These are phyloP conservation scores for Peromyscus polionotus DNA, from an alignment of 2,113 vertebrate genomes.

Conservation along the genomic window DNA sequence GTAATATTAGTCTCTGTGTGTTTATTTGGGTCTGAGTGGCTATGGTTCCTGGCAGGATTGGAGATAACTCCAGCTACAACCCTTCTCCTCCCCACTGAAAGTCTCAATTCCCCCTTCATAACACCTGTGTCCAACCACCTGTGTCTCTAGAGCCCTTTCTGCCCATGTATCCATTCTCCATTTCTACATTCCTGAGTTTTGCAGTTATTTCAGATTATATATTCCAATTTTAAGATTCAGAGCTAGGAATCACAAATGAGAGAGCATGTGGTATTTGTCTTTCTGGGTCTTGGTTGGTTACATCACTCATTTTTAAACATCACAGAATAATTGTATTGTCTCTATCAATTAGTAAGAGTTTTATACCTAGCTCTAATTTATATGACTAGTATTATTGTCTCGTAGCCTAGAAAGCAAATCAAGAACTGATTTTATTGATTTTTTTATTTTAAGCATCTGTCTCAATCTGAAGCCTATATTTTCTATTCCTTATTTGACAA, in stretches of 20 bases:
- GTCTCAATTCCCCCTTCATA: neutral
- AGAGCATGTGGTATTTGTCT: neutral
- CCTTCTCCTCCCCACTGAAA: neutral
- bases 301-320: neutral
- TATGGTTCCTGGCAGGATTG: no score
- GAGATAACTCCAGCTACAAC: no score
- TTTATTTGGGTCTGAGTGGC: no score
- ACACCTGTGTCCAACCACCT: neutral
- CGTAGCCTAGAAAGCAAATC: neutral
- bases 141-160: neutral
- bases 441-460: neutral
- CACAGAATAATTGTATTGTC: neutral
- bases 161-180: neutral
- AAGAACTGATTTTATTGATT: neutral
- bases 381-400: neutral
- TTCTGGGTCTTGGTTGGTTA: neutral
- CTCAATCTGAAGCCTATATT: neutral
- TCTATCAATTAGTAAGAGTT: neutral
- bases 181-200: neutral
- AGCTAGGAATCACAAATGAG: neutral
- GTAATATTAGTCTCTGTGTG: no score
- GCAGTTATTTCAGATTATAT: neutral
- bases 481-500: neutral
- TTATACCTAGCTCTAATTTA: neutral
- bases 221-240: neutral